Conservation (phyloP, 2,797 vertebrate genomes). For the Rhincodon typus region DNA sequence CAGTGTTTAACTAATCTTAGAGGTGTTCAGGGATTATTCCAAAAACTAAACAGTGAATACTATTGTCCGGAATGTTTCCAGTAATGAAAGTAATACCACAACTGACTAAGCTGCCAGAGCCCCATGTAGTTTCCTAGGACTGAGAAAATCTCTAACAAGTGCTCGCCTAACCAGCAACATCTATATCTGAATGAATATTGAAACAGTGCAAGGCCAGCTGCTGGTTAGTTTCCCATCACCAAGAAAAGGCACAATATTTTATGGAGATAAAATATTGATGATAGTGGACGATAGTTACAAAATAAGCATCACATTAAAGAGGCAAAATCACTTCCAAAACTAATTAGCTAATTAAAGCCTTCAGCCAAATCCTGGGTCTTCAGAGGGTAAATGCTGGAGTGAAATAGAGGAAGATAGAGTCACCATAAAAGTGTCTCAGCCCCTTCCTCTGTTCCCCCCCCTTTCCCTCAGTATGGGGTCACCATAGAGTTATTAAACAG, state of each 20-base stretch:
- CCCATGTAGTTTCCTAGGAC: not conserved
- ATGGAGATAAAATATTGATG: not conserved
- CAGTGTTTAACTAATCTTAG: no score
- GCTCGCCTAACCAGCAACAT: no score
- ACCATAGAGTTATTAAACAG: not conserved
- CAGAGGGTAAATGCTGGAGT: no score
- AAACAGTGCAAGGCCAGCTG: not conserved
- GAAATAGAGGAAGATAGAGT: no score
- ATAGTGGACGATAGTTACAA: not conserved
- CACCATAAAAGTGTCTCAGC: not conserved
- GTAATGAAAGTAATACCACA: no score
- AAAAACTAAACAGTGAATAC: no score
- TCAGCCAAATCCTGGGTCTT: no score
- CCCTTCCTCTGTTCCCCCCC: no score
- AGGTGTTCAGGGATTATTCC: no score
- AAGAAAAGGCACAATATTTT: not conserved
- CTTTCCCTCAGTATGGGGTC: not conserved
- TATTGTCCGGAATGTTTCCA: no score
- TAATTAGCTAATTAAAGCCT: not conserved
- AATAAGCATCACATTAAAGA: not conserved
- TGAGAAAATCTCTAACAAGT: not conserved
- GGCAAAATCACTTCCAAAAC: not conserved
- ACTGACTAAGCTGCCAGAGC: not conserved
- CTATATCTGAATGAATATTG: no score
- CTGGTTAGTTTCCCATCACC: not conserved